phyloP scores from a whole-genome alignment of 2,113 vertebrate genomes.

The Poeciliopsis prolifica region DNA sequence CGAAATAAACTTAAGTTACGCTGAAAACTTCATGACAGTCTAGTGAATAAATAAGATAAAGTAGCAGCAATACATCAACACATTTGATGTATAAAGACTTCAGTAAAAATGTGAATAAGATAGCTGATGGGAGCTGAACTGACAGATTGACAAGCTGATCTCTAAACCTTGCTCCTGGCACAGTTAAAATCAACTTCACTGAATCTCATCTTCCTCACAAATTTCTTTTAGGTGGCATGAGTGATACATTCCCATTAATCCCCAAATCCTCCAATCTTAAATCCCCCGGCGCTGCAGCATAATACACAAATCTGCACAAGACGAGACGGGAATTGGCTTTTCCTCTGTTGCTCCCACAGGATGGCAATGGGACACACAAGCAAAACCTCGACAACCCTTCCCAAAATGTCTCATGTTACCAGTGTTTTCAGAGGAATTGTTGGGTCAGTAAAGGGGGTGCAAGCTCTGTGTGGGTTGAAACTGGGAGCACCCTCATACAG shows the following conservation, averaged over 20 bases:
- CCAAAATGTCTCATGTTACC: slow-evolving; percentile 41
- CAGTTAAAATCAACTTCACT: slow-evolving; percentile 25
- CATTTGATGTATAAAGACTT: background rate
- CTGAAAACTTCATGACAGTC: too few relatives aligned
- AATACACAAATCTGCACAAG: slow-evolving; percentile 55
- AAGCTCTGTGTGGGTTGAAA: slow-evolving; percentile 42
- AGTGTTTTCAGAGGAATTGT: slow-evolving; percentile 39
- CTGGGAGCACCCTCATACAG: slow-evolving; percentile 30
- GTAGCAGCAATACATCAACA: too few relatives aligned
- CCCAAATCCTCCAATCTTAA: slow-evolving; percentile 53
- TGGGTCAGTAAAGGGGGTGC: slow-evolving; percentile 7
- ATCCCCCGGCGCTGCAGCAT: slow-evolving; percentile 43
- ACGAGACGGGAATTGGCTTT: slow-evolving; percentile 59
- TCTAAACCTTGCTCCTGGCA: background rate
- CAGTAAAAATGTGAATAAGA: background rate
- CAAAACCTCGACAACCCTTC: slow-evolving; percentile 41
- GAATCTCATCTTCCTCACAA: slow-evolving; percentile 8
- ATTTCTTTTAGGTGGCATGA: slow-evolving; percentile 48
- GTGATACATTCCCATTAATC: slow-evolving; percentile 60
- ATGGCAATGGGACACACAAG: slow-evolving; percentile 36
- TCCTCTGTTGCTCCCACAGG: slow-evolving; percentile 52
- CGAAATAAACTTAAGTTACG: too few relatives aligned
- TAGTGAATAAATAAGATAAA: too few relatives aligned
- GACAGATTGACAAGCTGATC: background rate
- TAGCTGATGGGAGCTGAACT: background rate